Evolutionary conservation across 2,113 vertebrate species (phyloP), one percentile per base, ranked within the genome.

Genomic region (Melanotaenia duboulayi): DNA sequence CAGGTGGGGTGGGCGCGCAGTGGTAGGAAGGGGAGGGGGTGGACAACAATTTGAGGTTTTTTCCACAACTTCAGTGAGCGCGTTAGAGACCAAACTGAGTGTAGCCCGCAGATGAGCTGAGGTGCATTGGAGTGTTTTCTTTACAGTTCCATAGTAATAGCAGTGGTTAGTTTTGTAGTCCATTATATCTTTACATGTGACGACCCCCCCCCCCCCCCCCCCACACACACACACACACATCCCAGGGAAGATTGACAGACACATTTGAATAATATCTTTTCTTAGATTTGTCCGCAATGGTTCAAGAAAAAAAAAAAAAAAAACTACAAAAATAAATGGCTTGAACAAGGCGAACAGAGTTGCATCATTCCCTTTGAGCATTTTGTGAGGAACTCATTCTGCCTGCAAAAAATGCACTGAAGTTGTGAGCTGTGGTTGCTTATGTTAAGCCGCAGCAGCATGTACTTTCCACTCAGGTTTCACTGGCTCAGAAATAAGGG

Each of bases 401-500:
- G 81, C 71, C 84, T 75, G 81, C 71, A 83, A 76, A 79, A 66
- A 84, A 87, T 85, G 87, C 73, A 81, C 80, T 86, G 79, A 86
- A 85, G 62, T 84, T 22, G 72, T 71, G 81, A 90, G 81, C 86
- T 88, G 86, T 84, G 72, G 84, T 86, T 78, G 71, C 63, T 76
- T 80, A 32, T 60, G 74, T 76, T 37, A 74, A 70, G 81, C 80
- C 65, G 83, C 85, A 85, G 89, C 83, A 82, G 85, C 85, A 78
- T 80, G 82, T 76, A 87, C 85, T 88, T 82, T 90, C 83, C 85
- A 87, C 83, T 91, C 83, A 76, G 83, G 76, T 87, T 87, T 90
- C 79, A 89, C 89, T 94, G 94, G 92, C 93, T 94, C 93, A 93
- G 92, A 94, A 90, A 92, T 85, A 90, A 92, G 86, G 91, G 80